Evolutionary conservation across 2,888 invertebrate species (phyloP), one percentile per base, ranked within the genome.

Genomic region (Incurvaria masculella): DNA sequence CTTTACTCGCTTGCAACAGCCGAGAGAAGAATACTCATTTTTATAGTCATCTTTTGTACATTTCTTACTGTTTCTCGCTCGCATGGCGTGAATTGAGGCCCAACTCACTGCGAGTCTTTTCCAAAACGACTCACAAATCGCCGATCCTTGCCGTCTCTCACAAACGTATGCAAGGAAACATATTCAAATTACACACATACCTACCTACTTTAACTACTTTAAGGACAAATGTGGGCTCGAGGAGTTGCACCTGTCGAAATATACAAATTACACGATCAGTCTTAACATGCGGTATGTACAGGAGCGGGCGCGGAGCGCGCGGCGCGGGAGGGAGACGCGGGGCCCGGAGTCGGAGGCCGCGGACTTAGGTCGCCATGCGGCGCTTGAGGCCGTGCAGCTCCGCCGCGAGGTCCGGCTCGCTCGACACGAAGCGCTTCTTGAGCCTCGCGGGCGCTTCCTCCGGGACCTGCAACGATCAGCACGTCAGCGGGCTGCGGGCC

Each of bases 311-410:
- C 33, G 33, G 33, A 11, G 5, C 5, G 65, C 56, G 63, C n/a
- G 14, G 46, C 14, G n/a, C 20, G 8, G 45, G 47, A 38, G 16
- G 14, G 45, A 21, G 21, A 10, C 16, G 8, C 33, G 33, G 33
- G 14, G 5, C 5, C 65, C 56, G 63, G 57, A 57, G 59, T 57
- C 56, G 62, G 16, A 18, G 23, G 23, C 55, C 56, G 59, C 21
- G 11, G 44, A 42, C 64, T 81, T 84, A 83, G 62, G 84, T 81
- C 45, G 76, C 66, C 54, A 78, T 78, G 60, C 73, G 74, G 62
- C 84, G 83, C 66, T 86, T 86, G 47, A 87, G 72, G 47, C 83
- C 82, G 55, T 83, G 79, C 46, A 87, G 76, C 65, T 87, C 84
- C 41, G 80, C 70, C 4, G 84, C 85, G 47, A 86, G 70, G 57